These are phyloP conservation scores for Spilarctia lutea DNA, from an alignment of 2,888 invertebrate genomes.

Conservation along the genomic window DNA sequence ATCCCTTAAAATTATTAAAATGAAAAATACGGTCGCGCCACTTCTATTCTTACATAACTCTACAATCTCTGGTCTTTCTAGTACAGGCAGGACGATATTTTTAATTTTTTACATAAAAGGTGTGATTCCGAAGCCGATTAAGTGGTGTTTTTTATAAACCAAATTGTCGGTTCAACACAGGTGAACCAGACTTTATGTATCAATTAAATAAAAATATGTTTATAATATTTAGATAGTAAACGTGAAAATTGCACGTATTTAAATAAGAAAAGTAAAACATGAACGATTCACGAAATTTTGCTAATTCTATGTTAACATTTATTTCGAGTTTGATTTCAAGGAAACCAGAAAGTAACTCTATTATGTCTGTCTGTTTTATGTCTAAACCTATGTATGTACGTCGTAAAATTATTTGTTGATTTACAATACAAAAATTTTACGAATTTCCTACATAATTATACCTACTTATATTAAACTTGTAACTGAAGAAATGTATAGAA, in stretches of 20 bases:
- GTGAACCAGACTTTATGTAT: constrained; percentile 53
- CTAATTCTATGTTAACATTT: background rate
- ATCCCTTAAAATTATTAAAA: background rate
- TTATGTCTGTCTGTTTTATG: no score
- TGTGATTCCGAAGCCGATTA: constrained; percentile 81
- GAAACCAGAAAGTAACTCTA: background rate
- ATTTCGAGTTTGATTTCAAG: background rate
- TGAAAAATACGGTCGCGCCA: background rate
- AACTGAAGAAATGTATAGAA: no score
- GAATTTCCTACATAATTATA: no score
- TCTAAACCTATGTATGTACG: no score
- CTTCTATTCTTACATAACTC: constrained; percentile 49
- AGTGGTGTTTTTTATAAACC: constrained; percentile 64
- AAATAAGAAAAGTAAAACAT: background rate
- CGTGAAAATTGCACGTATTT: background rate
- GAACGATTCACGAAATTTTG: background rate
- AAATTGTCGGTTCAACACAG: constrained; percentile 62
- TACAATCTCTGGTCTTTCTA: constrained; percentile 49
- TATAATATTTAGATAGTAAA: background rate
- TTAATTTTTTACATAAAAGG: constrained; percentile 81
- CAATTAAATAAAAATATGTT: constrained; percentile 46
- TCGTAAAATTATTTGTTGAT: no score
- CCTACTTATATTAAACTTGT: no score
- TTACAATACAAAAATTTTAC: no score
- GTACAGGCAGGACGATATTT: constrained; percentile 74